Conservation (phyloP, 1,140 invertebrate genomes). For the Musca domestica region DNA sequence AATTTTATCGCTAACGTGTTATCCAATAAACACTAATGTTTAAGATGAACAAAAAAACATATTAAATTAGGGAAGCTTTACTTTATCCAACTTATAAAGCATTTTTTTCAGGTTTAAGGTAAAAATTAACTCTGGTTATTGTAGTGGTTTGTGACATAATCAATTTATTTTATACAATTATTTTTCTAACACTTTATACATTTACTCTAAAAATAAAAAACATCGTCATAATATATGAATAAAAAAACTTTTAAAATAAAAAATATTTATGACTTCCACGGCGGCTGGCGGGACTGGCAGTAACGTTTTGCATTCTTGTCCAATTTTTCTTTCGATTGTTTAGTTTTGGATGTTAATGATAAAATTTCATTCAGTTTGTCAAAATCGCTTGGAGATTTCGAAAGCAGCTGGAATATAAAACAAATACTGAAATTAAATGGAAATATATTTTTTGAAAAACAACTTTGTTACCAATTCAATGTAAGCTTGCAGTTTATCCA, state of each 20-base stretch:
- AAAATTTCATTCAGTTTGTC: slow-evolving; percentile 49
- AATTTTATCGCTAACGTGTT: too few species aligned
- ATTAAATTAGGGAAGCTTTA: too few species aligned
- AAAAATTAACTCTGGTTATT: too few species aligned
- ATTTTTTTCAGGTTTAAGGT: too few species aligned
- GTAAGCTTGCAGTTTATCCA: slow-evolving; percentile 49
- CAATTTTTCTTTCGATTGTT: slow-evolving; percentile 32
- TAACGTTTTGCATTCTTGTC: slow-evolving; percentile 25
- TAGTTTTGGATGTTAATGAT: slow-evolving; percentile 28
- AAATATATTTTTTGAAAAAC: not conserved
- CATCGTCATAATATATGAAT: too few species aligned
- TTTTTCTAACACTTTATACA: slow-evolving; percentile 8
- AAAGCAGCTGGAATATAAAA: slow-evolving; percentile 32
- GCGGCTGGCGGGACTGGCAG: slow-evolving; percentile 31
- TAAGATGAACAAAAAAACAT: too few species aligned
- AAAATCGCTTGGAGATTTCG: slow-evolving; percentile 49
- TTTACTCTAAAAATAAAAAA: not conserved
- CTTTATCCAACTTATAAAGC: too few species aligned
- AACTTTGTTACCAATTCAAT: slow-evolving; percentile 41
- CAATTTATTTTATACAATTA: too few species aligned
- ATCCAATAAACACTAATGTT: too few species aligned
- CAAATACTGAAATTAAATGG: slow-evolving; percentile 10
- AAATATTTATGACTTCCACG: slow-evolving; percentile 45
- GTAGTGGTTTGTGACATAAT: too few species aligned
- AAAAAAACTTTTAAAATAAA: too few species aligned